Evolutionary conservation across 2,113 vertebrate genomes (phyloP), one percentile per base, ranked within the genome.

Genomic region (Dolichotis patagonum): DNA sequence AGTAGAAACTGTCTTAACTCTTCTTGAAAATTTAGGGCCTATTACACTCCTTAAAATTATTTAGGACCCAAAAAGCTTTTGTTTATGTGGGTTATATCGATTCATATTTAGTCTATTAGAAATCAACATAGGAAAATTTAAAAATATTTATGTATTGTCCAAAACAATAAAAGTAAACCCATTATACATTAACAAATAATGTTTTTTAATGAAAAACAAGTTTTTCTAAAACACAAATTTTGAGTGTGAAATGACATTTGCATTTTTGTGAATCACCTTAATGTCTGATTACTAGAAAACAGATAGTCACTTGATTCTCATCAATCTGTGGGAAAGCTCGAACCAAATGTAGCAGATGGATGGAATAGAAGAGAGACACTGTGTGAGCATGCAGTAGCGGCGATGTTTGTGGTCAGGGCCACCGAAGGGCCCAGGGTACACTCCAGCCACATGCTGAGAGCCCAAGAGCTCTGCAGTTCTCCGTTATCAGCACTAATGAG

Each of bases 121-220:
- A 89, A 84, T 96, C 84, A 69, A 94, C 90, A 95, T 32, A 8
- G 46, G 88, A 30, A 97, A 78, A 73, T 75, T 78, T 49, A 16
- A 86, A 85, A 78, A 49, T 88, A 81, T 69, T 62, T 87, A 43
- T 32, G 38, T 52, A 58, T 67, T 87, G 4, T 80, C 56, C 35
- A 84, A 84, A 87, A 49, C 54, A 81, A 96, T 8, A 78, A 87
- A 96, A 83, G 38, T n/a, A 92, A 96, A 71, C 13, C 38, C 28
- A 52, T 63, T 62, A 32, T 62, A 67, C n/a, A 5, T 87, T 96
- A 84, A 82, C 65, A 95, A 78, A 83, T 91, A 63, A 49, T 28
- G 38, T 32, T 4, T 43, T 93, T 89, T 80, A 20, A 58, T 46
- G 28, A 80, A 73, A 84, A 82, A 90, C 88, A 77, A 85, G n/a